Base-by-base conservation (phyloP, 2,797 vertebrate genomes). In the Sternotherus odoratus region DNA sequence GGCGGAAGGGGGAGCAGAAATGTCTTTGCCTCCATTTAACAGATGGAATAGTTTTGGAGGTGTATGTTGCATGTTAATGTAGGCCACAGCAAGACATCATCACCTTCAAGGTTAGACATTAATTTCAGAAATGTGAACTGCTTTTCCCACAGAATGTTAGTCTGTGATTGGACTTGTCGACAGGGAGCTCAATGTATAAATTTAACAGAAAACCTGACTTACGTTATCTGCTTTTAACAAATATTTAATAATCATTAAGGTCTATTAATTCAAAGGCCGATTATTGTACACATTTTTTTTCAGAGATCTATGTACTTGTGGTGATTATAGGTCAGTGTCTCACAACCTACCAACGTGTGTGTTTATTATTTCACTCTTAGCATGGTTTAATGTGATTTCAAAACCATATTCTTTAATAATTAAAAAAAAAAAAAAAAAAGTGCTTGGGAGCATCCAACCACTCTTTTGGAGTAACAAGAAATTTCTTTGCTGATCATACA, bases 81-180 rank as follows among this genome's bases (percentile, higher is more conserved):
- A 94, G 95, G 96, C 97, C 97, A 86, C 94, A 94, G 97, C 89
- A 93, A 94, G 86, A 93, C 96, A 97, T 86, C 12, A 13, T 39
- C 89, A 90, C 96, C 97, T 96, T 98, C 97, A 98, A 95, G 97
- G 98, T 97, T 97, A 96, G 95, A 97, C 97, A 97, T 98, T 98
- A 97, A 96, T 97, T 97, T 98, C 92, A 85, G 85, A 97, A 97
- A 97, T 97, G 89, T 97, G 97, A 98, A 94, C 97, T 92, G 93
- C 94, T 95, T 98, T 98, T 98, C 96, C 97, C 43, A 94, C 93
- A 93, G 79, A 97, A 97, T 97, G 97, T 98, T 98, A 98, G 96
- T 97, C 97, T 96, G 82, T 96, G 97, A 84, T 91, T 85, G 88
- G 86, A 91, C 51, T 74, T 94, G 83, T 66, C 0, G 1, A 79